phyloP scores from a whole-genome alignment of 2,797 vertebrate genomes.

The Coracias cyanogaster region DNA sequence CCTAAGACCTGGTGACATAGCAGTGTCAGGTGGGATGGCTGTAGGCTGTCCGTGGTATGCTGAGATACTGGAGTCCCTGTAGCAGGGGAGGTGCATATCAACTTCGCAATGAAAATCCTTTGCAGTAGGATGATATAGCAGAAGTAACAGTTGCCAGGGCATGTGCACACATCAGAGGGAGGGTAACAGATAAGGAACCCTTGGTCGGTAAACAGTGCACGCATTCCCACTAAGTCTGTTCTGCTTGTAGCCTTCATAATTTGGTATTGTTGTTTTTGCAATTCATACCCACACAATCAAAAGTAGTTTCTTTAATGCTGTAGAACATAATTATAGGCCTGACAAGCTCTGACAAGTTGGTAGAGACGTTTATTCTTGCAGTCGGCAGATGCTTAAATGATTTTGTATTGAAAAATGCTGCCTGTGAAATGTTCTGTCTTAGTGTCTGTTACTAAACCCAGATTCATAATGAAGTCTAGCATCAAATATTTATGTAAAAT shows the following conservation, averaged over 20 bases:
- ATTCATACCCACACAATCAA: not conserved
- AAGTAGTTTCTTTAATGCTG: slow-evolving; percentile 53
- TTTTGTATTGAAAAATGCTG: slow-evolving; percentile 64
- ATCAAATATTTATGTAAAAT: slow-evolving; percentile 57
- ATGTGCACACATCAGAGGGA: accelerated
- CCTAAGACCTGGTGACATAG: not conserved
- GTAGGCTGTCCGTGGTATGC: not conserved
- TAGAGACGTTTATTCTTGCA: slow-evolving; percentile 65
- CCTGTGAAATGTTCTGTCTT: slow-evolving; percentile 34
- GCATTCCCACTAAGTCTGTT: not conserved
- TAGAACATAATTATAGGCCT: slow-evolving; percentile 63
- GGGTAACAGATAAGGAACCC: not conserved
- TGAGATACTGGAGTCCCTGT: not conserved
- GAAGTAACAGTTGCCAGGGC: not conserved
- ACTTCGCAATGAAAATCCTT: not conserved
- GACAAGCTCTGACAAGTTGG: slow-evolving; percentile 68
- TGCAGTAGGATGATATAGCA: not conserved
- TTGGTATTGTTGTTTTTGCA: slow-evolving; percentile 31
- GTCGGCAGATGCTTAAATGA: slow-evolving; percentile 51
- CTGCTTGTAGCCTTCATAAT: not conserved
- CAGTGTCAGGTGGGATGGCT: not conserved
- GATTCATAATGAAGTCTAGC: slow-evolving; percentile 40
- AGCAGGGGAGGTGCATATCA: not conserved
- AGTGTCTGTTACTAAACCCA: slow-evolving; percentile 3
- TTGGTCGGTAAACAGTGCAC: accelerated